Conservation (phyloP, 2,113 vertebrate genomes). For the Lanius ludovicianus region DNA sequence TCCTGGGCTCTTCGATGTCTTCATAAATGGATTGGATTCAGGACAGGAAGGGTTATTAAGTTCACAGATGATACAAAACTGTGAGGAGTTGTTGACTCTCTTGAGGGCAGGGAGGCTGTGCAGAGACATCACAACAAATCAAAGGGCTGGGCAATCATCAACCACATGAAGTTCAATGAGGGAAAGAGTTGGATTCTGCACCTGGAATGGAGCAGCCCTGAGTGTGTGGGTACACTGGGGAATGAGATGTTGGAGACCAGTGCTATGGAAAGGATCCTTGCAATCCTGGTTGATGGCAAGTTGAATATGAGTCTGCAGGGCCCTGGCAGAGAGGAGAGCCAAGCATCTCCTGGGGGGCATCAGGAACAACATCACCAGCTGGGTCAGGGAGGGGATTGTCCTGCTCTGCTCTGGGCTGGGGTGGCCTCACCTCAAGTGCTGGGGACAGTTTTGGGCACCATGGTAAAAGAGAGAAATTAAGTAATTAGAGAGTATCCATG, state of each 20-base stretch:
- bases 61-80: neutral
- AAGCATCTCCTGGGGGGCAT: fast-evolving
- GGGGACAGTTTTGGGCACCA: neutral
- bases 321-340: neutral
- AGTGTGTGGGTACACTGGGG: neutral
- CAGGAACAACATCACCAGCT: fast-evolving
- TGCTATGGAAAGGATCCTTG: fast-evolving
- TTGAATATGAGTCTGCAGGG: fast-evolving
- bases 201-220: neutral
- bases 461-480: no score
- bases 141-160: neutral
- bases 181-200: neutral
- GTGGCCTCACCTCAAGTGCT: fast-evolving
- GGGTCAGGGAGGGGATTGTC: neutral
- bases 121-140: neutral
- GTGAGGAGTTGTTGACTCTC: fast-evolving
- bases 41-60: neutral
- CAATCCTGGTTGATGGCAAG: fast-evolving
- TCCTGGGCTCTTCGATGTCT: neutral
- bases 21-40: neutral
- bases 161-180: fast-evolving
- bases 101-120: neutral
- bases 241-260: neutral
- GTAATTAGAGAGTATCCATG: fast-evolving
- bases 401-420: fast-evolving